phyloP scores from a whole-genome alignment of 1,140 invertebrate species.

The Chlorops oryzae region DNA sequence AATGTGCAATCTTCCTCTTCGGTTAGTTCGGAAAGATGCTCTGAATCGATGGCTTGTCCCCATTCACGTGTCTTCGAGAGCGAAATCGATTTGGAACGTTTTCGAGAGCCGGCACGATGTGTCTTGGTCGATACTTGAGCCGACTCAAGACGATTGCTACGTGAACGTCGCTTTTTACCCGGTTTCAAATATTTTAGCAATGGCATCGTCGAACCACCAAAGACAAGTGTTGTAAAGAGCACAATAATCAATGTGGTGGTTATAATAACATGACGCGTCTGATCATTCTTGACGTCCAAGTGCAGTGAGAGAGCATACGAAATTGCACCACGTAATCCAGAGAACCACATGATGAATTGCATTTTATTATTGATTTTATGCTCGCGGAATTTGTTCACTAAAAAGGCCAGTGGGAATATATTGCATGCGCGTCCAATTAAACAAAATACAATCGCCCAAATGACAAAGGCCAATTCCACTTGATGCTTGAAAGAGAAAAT shows the following conservation, averaged over 20 bases:
- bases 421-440: conserved; percentile 91
- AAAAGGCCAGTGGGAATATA: conserved; percentile 89
- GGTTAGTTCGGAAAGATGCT: conserved; percentile 91
- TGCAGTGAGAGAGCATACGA: conserved; percentile 96
- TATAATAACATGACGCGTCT: conserved; percentile 91
- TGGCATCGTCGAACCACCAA: conserved; percentile 96
- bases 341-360: conserved; percentile 99
- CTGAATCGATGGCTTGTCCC: conserved; percentile 93
- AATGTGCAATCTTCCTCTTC: conserved; percentile 77
- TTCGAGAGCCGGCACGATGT: conserved; percentile 50
- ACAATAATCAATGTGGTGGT: conserved; percentile 96
- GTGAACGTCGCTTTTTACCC: conserved; percentile 48
- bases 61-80: conserved; percentile 96
- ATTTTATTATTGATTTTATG: conserved; percentile 97
- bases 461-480: conserved; percentile 73
- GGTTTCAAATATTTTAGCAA: conserved; percentile 76
- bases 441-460: conserved; percentile 91
- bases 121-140: conserved; percentile 4
- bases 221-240: conserved; percentile 87
- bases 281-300: conserved; percentile 81
- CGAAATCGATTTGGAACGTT: conserved; percentile 78
- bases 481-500: conserved; percentile 92
- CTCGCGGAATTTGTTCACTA: conserved; percentile 93
- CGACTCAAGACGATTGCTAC: conserved; percentile 11
- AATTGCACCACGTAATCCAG: conserved; percentile 91